phyloP scores from a whole-genome alignment of 2,888 invertebrate species.

The Eupithecia exiguata region DNA sequence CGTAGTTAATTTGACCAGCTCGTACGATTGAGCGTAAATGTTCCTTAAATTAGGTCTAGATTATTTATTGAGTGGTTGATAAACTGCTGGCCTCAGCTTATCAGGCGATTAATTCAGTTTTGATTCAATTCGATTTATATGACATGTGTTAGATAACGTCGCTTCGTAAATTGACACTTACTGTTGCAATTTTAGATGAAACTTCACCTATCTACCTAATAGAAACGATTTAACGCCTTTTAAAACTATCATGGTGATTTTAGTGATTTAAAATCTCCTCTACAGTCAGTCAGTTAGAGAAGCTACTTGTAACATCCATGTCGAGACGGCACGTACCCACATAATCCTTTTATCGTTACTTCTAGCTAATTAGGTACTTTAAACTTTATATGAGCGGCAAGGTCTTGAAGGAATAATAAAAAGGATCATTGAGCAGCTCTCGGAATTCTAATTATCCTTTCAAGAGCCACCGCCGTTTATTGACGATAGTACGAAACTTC shows the following conservation, averaged over 20 bases:
- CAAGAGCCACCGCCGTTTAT: slow-evolving; percentile 22
- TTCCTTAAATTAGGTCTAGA: slow-evolving; percentile 17
- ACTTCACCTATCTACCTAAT: not conserved
- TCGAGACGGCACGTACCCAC: not conserved
- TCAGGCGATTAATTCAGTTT: slow-evolving; percentile 25
- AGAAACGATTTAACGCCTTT: not conserved
- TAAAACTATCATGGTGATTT: too few relatives aligned
- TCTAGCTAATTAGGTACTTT: not conserved
- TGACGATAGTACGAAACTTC: slow-evolving; percentile 7
- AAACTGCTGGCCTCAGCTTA: slow-evolving; percentile 21
- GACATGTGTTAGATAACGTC: slow-evolving; percentile 13
- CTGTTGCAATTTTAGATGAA: slow-evolving; percentile 6
- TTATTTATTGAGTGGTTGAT: slow-evolving; percentile 23
- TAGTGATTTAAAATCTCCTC: too few relatives aligned
- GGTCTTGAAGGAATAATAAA: slow-evolving; percentile 23
- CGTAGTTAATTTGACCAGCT: slow-evolving; percentile 5
- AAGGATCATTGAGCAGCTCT: slow-evolving; percentile 11
- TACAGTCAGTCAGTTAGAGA: not conserved
- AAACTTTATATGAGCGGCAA: slow-evolving; percentile 19
- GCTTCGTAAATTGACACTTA: slow-evolving; percentile 11
- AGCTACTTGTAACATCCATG: not conserved
- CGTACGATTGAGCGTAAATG: slow-evolving; percentile 7
- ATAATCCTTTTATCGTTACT: not conserved
- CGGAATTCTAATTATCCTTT: slow-evolving; percentile 20
- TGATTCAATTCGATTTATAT: slow-evolving; percentile 16